phyloP scores from a whole-genome alignment of 2,888 invertebrate species.

The Agonopterix alstromeriana region DNA sequence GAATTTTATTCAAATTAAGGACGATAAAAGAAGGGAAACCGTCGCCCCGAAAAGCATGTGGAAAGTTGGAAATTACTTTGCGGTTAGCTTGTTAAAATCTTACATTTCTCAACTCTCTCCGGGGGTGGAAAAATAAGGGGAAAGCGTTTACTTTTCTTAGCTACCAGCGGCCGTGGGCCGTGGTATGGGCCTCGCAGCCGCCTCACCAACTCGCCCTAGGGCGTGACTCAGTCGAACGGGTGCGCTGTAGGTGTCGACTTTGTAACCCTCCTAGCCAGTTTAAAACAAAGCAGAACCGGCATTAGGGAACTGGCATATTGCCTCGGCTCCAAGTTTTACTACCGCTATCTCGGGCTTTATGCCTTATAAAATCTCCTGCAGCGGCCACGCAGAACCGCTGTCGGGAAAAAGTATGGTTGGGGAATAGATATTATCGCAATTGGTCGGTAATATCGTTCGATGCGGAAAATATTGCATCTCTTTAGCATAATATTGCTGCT shows the following conservation, averaged over 20 bases:
- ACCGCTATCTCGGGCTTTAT: conserved; percentile 64
- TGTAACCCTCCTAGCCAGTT: conserved; percentile 46
- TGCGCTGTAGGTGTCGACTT: conserved; percentile 15
- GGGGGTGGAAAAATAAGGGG: background rate
- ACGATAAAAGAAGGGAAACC: background rate
- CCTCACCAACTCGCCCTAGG: background rate
- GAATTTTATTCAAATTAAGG: conserved; percentile 2
- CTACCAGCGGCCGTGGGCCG: background rate
- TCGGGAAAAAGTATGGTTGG: conserved; percentile 45
- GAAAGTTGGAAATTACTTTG: conserved; percentile 5
- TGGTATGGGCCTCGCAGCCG: background rate
- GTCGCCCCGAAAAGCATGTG: background rate
- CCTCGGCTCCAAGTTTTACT: conserved; percentile 61
- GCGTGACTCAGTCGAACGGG: background rate
- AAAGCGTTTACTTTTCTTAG: background rate
- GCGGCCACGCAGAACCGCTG: conserved; percentile 42
- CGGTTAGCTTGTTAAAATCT: conserved; percentile 2
- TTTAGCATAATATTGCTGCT: background rate
- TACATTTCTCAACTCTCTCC: background rate
- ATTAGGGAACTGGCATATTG: conserved; percentile 63
- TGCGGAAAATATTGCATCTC: background rate
- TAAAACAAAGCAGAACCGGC: conserved; percentile 60
- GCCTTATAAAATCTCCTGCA: conserved; percentile 62
- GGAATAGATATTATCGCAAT: conserved; percentile 48
- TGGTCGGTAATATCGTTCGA: conserved; percentile 37